phyloP scores from a whole-genome alignment of 2,113 vertebrate species.

The Nansenia antarctica region DNA sequence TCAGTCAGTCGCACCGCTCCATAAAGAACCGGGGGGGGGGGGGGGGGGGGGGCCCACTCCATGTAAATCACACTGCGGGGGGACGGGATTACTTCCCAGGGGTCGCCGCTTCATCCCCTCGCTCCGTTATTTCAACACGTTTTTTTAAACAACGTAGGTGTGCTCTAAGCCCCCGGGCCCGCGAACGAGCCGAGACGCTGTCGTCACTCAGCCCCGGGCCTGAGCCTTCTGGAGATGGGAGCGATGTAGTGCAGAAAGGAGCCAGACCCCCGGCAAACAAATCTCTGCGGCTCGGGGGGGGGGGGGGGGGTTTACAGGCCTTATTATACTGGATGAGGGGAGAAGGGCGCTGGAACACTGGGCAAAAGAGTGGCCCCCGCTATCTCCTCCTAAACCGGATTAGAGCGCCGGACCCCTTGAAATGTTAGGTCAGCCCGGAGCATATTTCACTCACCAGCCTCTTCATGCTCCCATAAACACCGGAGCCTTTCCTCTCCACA shows the following conservation, averaged over 20 bases:
- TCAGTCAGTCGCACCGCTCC: neutral
- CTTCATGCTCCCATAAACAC: neutral
- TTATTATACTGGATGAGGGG: neutral
- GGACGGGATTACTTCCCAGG: neutral
- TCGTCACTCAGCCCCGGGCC: conserved; percentile 8
- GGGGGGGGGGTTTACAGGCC: neutral
- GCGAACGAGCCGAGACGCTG: conserved; percentile 3
- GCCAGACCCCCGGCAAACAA: neutral
- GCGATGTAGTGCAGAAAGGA: neutral
- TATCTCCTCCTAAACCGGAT: conserved; percentile 30
- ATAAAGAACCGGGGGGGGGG: neutral
- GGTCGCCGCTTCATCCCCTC: neutral
- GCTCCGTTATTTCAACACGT: conserved; percentile 18
- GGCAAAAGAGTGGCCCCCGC: conserved; percentile 28
- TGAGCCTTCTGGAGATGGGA: neutral
- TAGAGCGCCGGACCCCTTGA: conserved; percentile 21
- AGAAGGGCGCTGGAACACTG: conserved; percentile 21
- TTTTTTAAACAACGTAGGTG: conserved; percentile 1
- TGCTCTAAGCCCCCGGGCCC: neutral
- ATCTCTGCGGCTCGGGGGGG: neutral
- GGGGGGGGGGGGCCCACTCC: neutral
- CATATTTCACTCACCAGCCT: neutral
- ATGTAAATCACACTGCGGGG: neutral
- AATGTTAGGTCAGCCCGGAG: conserved; percentile 14
- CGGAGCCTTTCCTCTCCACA: conserved; percentile 16